Evolutionary conservation across 1,140 invertebrate genomes (phyloP), one percentile per base, ranked within the genome.

Genomic region (Lethocerus indicus): DNA sequence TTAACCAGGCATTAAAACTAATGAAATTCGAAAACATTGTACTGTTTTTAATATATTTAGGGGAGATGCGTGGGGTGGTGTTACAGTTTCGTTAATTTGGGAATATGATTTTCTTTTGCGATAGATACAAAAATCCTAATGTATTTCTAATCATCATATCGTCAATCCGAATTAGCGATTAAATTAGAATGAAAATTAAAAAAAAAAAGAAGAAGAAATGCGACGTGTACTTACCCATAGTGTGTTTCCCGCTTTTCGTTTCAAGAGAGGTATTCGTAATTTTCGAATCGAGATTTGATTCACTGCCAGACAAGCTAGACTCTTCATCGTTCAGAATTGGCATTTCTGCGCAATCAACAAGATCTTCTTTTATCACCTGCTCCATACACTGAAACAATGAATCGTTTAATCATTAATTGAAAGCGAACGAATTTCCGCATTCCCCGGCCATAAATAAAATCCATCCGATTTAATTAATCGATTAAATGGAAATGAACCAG

Each of bases 291-390:
- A 62, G 53, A 50, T 70, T 67, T 25, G 63, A 64, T 4, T 67
- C 68, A 48, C 66, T 69, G 28, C 67, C 67, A 2, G 67, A 69
- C 57, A 68, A 63, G 25, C 67, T 69, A 1, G 66, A 69, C 24
- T 71, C 69, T 20, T 69, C 67, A 39, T 69, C 66, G 41, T 65
- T 61, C 20, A 56, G 37, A 1, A 52, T 28, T 65, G 63, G 21
- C 60, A 57, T 51, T 61, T 61, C 45, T 59, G 61, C 42, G 62
- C 63, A 50, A 63, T 62, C 49, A 62, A 60, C 43, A 61, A 60
- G 56, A 60, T 54, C 44, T 54, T 40, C 27, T 61, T 58, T 40
- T 63, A 61, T 0, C 52, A 35, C 4, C 63, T 36, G 2, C 63
- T 52, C 36, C 63, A 62, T 4, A 54, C 56, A 7, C 64, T 61